Evolutionary conservation across 2,888 invertebrate species (phyloP), one percentile per base, ranked within the genome.

Genomic region (Mantis religiosa): DNA sequence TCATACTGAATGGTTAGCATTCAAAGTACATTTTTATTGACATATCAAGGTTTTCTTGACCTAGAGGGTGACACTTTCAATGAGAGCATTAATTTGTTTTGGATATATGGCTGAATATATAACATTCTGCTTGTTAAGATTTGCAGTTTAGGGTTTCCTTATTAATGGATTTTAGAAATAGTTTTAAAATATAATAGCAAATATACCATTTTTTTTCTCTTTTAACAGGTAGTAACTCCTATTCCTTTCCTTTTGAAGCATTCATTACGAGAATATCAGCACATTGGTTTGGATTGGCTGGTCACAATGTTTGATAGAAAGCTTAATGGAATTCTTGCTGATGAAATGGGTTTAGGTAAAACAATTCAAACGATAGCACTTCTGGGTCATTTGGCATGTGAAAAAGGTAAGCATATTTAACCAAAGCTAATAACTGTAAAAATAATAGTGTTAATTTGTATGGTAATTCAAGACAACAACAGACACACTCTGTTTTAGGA

Each of bases 331-430:
- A 99, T 99, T 92, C 95, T 99, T 89, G 98, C 98, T 25, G 98
- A 99, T 94, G 98, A 98, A 94, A 99, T 99, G 98, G 98, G 98
- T 92, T 95, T 99, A 91, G 99, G 99, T 91, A 99, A 99, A 95
- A 99, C 99, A 28, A 98, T 99, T 92, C 99, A 99, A 94, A 99
- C 98, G 0, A 99, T 99, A 92, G 97, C 99, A 14, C 94, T 99
- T 91, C 94, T 99, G 90, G 98, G 98, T 34, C 98, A 99, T 94
- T 94, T 99, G 91, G 99, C 99, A 30, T 97, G 98, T 92, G 98
- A 98, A 92, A 96, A 96, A 92, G 95, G 96, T 93, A 94, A 88
- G 89, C 82, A n/a, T 47, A 14, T 0, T 20, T 3, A 71, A 71
- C 20, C 25, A 71, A 82, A 83, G 14, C 1, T 4, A 15, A 54